Conservation (phyloP, 2,888 invertebrate species). For the Crematogaster levior region DNA sequence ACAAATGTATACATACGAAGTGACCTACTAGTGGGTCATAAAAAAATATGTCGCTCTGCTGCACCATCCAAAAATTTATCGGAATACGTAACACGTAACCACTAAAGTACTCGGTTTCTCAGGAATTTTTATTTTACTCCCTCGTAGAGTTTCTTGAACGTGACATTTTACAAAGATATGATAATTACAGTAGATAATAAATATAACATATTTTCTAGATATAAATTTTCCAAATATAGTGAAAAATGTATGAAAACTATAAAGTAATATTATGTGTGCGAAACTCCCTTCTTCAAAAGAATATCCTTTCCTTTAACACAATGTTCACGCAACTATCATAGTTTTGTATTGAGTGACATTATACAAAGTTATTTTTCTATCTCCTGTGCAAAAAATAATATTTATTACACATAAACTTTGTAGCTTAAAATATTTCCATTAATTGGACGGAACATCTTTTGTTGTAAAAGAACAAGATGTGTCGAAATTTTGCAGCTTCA, state of each 20-base stretch:
- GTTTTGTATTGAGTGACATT: background rate
- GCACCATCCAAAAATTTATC: constrained; percentile 3
- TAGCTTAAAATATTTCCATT: background rate
- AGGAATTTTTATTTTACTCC: background rate
- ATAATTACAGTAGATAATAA: background rate
- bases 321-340: background rate
- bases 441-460: background rate
- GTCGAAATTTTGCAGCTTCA: background rate
- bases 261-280: background rate
- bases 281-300: background rate
- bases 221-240: no score
- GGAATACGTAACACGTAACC: background rate
- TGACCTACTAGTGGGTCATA: background rate
- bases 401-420: background rate
- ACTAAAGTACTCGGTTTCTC: background rate
- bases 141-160: background rate
- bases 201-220: background rate
- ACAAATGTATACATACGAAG: background rate
- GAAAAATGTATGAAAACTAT: background rate
- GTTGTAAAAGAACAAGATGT: background rate
- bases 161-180: background rate
- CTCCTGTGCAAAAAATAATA: no score
- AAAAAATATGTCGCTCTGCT: background rate
- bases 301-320: background rate
- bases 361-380: background rate